A percentile compares a stretch with the other conserved stretches of the same genome.
Evolutionary conservation across 2,888 invertebrate species (phyloP).

Genomic region (Uloborus plumipes): DNA sequence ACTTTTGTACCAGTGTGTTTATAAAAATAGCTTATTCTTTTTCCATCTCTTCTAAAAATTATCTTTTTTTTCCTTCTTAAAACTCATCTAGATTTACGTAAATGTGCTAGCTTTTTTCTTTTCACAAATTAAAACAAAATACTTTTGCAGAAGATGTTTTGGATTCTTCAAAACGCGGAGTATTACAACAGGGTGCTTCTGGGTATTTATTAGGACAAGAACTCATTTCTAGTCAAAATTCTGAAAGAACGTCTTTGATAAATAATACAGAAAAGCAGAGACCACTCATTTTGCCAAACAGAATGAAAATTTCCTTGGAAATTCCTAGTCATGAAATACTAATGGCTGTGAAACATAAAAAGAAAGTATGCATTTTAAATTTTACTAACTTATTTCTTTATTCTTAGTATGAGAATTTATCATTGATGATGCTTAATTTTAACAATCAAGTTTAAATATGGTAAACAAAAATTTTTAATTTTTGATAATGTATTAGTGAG

Average conservation of each 20-base stretch:
- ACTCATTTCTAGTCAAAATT: conserved; percentile 37
- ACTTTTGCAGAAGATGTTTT: not conserved
- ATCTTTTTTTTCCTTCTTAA: no score
- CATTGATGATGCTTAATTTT: no score
- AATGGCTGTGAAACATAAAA: conserved; percentile 87
- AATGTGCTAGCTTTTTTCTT: no score
- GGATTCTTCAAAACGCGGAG: conserved; percentile 54
- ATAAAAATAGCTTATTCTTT: no score
- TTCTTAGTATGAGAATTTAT: not conserved
- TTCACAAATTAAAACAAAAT: no score
- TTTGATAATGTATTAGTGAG: no score
- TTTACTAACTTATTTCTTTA: not conserved
- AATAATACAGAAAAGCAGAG: conserved; percentile 36
- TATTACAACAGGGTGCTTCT: conserved; percentile 57
- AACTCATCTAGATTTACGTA: no score
- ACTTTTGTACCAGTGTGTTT: no score
- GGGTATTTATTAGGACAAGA: conserved; percentile 60
- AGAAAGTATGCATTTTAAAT: conserved; percentile 77
- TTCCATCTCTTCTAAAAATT: no score
- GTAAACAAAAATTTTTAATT: no score
- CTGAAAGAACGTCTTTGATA: conserved; percentile 12
- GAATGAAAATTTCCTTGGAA: conserved; percentile 77
- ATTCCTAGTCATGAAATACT: conserved; percentile 87
- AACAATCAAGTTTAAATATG: not conserved
- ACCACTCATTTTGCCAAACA: conserved; percentile 71